Percentiles rank a stretch among this genome's conserved stretches.
These are phyloP conservation scores for Drosophila robusta DNA, from an alignment of 2,888 invertebrate species.

Conservation along the genomic window DNA sequence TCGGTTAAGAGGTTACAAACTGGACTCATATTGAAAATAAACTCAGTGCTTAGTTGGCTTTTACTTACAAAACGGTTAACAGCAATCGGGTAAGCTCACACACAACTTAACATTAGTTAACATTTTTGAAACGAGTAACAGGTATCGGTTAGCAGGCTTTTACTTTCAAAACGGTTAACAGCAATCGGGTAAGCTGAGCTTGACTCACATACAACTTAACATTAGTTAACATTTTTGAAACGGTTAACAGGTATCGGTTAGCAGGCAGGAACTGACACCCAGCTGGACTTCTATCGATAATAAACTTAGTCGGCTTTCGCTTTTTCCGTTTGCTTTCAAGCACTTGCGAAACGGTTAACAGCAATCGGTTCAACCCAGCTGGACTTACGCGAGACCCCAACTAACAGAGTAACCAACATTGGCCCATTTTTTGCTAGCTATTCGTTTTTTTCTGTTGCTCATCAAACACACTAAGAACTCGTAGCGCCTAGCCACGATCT, in stretches of 20 bases:
- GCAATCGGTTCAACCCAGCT: constrained; percentile 4
- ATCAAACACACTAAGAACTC: constrained; percentile 7
- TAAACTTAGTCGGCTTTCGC: too few species aligned
- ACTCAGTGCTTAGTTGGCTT: background rate
- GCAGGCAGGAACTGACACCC: too few species aligned
- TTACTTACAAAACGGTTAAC: constrained; percentile 1
- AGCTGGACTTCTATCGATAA: too few species aligned
- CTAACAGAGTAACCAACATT: constrained; percentile 7
- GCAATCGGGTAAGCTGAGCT: constrained; percentile 1
- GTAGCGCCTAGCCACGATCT: background rate
- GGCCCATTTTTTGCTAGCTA: constrained; percentile 1
- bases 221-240: constrained; percentile 24
- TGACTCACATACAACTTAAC: background rate
- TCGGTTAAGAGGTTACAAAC: background rate
- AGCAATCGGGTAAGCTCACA: constrained; percentile 1
- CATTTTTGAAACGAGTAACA: background rate
- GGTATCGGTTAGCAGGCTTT: background rate
- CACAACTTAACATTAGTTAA: constrained; percentile 17
- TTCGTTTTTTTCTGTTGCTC: constrained; percentile 6
- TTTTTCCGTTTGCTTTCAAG: too few species aligned
- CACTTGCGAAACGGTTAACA: background rate
- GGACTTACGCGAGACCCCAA: constrained; percentile 14
- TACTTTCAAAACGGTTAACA: constrained; percentile 3
- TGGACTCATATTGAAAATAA: background rate
- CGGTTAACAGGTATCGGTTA: too few species aligned